Base-by-base conservation (phyloP, 2,113 vertebrate genomes). In the Sylvietta virens region DNA sequence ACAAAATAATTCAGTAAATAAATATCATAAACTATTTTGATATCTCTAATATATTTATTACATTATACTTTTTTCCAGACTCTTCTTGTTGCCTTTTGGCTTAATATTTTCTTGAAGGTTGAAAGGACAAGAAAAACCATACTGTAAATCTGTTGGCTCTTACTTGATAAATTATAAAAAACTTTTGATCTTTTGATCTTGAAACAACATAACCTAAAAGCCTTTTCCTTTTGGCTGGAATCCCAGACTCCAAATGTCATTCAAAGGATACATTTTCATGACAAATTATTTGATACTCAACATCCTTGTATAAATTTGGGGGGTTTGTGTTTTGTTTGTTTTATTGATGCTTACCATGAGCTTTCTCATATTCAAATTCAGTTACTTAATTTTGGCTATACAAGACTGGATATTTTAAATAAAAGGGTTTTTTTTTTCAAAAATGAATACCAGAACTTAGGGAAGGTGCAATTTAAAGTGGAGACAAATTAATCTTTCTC, bases 151-250 rank as follows among this genome's bases (percentile, higher is more conserved):
- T 94, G 88, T 95, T 97, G 94, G 91, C 48, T 97, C 89, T 86
- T 91, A 62, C 53, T 94, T 92, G 93, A 88, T 91, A 95, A 90
- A 96, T 95, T 97, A 92, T 81, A 78, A 78, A 78, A 92, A 96
- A 80, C 42, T 95, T 96, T 72, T 91, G 66, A 92, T 97, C 90
- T 96, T 97, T 97, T 98, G 92, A 95, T 97, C 96, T 97, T 95
- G 94, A 96, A 97, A 88, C 67, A 92, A 86, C 28, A 69, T 67
- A 95, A 89, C 50, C 80, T 91, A 96, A 97, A 98, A 97, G 85
- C 92, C 97, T 97, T 98, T 97, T 96, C 24, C 86, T 95, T 86
- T 91, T 98, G 98, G 97, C 97, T 78, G 84, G 60, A 95, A 53
- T 97, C 97, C 97, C 97, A 97, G 97, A 95, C 60, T 96, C 87